Conservation (phyloP, 2,113 vertebrate species). For the Tupaia tana region DNA sequence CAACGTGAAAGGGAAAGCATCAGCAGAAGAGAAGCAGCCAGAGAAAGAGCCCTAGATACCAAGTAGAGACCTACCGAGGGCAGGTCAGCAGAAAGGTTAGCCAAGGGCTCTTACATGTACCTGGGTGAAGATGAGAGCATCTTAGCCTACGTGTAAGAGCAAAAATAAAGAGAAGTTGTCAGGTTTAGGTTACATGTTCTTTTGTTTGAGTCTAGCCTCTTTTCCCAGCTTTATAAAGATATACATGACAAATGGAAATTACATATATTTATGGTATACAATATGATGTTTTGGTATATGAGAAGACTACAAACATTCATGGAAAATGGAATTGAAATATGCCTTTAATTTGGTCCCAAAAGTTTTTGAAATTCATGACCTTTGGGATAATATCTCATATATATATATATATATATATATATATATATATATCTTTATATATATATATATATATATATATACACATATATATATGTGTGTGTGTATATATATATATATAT, state of each 20-base stretch:
- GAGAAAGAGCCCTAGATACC: no score
- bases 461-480: no score
- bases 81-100: not conserved
- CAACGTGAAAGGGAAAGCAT: not conserved
- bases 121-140: not conserved
- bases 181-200: not conserved
- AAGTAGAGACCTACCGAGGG: not conserved
- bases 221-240: not conserved
- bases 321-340: no score
- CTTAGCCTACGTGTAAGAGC: not conserved
- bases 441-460: no score
- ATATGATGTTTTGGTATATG: not conserved
- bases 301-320: no score
- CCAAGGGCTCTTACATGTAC: not conserved
- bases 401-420: no score
- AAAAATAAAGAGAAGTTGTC: not conserved
- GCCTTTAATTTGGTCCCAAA: no score
- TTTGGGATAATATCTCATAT: no score
- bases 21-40: not conserved
- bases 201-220: not conserved
- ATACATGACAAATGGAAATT: not conserved
- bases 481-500: no score
- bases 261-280: not conserved
- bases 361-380: no score
- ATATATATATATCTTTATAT: no score